These are phyloP conservation scores for Coelinius sp. DNA, from an alignment of 2,888 invertebrate genomes.

Conservation along the genomic window DNA sequence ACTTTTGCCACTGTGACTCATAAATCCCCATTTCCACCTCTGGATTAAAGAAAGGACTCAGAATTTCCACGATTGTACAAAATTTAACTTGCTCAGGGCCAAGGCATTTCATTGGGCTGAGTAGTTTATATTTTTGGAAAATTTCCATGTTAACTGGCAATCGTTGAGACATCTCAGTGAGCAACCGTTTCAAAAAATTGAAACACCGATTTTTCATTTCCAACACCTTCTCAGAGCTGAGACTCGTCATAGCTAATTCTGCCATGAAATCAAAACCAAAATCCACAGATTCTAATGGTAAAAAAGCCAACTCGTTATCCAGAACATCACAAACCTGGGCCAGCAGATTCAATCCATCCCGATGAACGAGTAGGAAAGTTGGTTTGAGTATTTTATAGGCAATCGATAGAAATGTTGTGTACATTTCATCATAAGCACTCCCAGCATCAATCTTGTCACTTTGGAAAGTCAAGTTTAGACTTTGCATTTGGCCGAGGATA, in stretches of 20 bases:
- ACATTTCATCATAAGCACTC: neutral
- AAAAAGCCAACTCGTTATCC: too few species aligned
- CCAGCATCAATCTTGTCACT: neutral
- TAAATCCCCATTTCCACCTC: neutral
- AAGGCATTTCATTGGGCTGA: neutral
- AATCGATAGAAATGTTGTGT: neutral
- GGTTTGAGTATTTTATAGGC: too few species aligned
- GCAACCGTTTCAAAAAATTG: neutral
- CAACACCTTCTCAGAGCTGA: neutral
- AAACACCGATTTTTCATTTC: neutral
- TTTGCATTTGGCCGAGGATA: neutral
- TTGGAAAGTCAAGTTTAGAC: conserved; percentile 1
- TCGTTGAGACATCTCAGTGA: neutral
- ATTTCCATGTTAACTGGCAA: neutral
- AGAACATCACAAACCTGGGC: too few species aligned
- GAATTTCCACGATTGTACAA: neutral
- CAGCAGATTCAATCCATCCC: too few species aligned
- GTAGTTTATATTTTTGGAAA: neutral
- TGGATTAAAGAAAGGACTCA: neutral
- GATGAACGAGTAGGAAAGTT: too few species aligned
- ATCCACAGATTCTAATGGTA: neutral
- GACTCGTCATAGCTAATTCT: neutral
- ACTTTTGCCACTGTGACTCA: neutral
- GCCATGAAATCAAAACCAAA: neutral
- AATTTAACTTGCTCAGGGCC: neutral